These are phyloP conservation scores for Macaria notata DNA, from an alignment of 2,888 invertebrate species.

Conservation along the genomic window DNA sequence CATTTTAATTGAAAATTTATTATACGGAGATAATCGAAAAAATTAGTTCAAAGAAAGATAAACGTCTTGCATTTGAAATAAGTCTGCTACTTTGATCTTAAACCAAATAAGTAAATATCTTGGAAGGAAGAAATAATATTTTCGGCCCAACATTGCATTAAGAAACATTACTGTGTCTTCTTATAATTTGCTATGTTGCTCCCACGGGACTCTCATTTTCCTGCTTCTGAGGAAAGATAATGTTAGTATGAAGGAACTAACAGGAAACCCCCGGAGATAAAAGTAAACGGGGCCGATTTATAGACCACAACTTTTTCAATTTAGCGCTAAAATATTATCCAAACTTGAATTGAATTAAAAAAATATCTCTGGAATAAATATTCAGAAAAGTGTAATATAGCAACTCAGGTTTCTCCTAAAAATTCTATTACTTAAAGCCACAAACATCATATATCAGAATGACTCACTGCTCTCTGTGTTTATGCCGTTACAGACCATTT, in stretches of 20 bases:
- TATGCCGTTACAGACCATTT: slow-evolving; percentile 40
- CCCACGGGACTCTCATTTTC: slow-evolving; percentile 13
- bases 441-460: slow-evolving; percentile 34
- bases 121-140: slow-evolving; percentile 12
- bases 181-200: slow-evolving; percentile 20
- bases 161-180: slow-evolving; percentile 21
- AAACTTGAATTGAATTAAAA: too few species aligned
- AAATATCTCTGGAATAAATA: too few species aligned
- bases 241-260: slow-evolving; percentile 1
- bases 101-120: slow-evolving; percentile 10
- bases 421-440: slow-evolving; percentile 5
- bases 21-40: not conserved
- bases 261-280: slow-evolving; percentile 8
- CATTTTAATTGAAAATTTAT: not conserved
- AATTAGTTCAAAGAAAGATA: not conserved
- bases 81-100: slow-evolving; percentile 2
- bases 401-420: not conserved
- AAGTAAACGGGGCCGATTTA: not conserved
- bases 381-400: too few species aligned
- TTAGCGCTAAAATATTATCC: not conserved
- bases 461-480: slow-evolving; percentile 34
- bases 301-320: not conserved
- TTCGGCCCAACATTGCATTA: slow-evolving; percentile 26
- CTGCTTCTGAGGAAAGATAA: slow-evolving; percentile 9
- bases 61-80: slow-evolving; percentile 6